Evolutionary conservation across 2,113 vertebrate species (phyloP).

Genomic region (Myotis davidii): DNA sequence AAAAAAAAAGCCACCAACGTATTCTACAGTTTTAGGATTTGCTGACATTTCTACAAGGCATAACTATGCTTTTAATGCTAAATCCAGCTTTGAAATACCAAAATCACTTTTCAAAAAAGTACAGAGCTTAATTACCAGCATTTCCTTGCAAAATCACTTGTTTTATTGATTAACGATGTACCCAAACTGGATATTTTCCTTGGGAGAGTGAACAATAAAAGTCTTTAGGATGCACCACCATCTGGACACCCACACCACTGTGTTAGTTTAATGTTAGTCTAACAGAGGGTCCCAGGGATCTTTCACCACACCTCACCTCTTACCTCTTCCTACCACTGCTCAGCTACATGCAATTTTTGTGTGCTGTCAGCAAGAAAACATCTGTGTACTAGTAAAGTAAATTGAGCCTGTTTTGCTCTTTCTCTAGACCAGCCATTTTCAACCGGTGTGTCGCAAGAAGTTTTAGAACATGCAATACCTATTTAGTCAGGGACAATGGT

Average conservation of each 20-base stretch:
- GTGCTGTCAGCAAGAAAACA: not conserved
- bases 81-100: slow-evolving; percentile 56
- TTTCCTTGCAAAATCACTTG: not conserved
- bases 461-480: not conserved
- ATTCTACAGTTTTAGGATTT: slow-evolving; percentile 49
- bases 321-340: not conserved
- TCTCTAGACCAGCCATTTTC: not conserved
- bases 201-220: not conserved
- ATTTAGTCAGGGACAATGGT: not conserved
- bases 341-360: not conserved
- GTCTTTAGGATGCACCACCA: not conserved
- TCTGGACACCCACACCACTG: not conserved
- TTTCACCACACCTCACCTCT: not conserved
- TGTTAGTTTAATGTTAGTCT: not conserved
- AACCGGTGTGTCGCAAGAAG: not conserved
- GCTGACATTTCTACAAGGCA: slow-evolving; percentile 55
- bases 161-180: not conserved
- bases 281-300: not conserved
- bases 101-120: slow-evolving; percentile 51
- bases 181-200: not conserved
- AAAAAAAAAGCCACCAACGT: slow-evolving; percentile 16
- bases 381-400: not conserved
- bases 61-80: slow-evolving; percentile 37
- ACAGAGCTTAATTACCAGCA: not conserved
- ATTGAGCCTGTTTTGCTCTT: not conserved